Evolutionary conservation across 1,140 invertebrate genomes (phyloP).

Genomic region (Bombus confusus): DNA sequence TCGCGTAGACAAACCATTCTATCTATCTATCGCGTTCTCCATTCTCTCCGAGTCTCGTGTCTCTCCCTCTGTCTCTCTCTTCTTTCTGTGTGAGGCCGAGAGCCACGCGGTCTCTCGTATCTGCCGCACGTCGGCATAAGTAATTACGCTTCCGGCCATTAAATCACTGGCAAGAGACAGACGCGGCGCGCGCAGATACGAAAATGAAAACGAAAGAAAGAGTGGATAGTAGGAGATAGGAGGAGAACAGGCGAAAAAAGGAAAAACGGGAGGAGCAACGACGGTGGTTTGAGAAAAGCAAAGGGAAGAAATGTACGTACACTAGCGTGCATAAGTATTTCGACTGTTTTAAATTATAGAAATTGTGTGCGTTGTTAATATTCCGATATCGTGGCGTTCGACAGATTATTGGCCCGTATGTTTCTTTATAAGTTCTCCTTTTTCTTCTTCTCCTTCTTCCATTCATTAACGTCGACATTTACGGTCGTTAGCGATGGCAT

Average conservation of each 20-base stretch:
- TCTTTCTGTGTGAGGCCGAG: constrained; percentile 26
- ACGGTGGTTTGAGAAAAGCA: too few species aligned
- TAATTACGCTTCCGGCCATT: constrained; percentile 79
- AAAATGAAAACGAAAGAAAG: constrained; percentile 44
- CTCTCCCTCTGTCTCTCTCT: too few species aligned
- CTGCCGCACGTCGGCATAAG: constrained; percentile 68
- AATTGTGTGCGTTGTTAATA: too few species aligned
- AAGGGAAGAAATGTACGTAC: too few species aligned
- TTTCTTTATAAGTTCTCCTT: too few species aligned
- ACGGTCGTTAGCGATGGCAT: too few species aligned
- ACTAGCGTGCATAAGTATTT: too few species aligned
- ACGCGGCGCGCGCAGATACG: constrained; percentile 34
- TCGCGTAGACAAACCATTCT: background rate
- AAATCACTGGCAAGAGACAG: constrained; percentile 66
- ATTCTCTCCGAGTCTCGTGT: constrained; percentile 16
- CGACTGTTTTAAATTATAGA: too few species aligned
- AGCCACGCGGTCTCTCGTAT: constrained; percentile 33
- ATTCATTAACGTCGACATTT: too few species aligned
- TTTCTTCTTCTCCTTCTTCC: too few species aligned
- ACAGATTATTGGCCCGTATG: too few species aligned
- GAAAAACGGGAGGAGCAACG: background rate
- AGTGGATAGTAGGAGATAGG: constrained; percentile 10
- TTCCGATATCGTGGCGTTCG: too few species aligned
- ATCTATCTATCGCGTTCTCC: background rate
- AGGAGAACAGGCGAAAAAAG: constrained; percentile 8